Base-by-base conservation (phyloP, 1,140 invertebrate genomes). In the Melipona quadrifasciata region DNA sequence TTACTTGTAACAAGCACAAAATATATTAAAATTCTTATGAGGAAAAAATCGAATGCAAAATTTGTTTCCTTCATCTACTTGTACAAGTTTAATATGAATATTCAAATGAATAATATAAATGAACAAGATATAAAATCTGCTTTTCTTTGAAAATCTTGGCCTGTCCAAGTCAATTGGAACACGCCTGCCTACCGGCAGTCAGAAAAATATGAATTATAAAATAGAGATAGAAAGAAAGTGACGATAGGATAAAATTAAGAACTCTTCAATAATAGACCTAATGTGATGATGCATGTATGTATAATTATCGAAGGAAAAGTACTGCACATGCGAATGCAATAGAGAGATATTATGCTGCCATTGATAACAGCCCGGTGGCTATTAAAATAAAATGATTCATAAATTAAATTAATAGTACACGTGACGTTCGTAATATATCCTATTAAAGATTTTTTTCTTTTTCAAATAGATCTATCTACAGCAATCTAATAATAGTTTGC, bases 321-420 rank as follows among this genome's bases (percentile, higher is more conserved):
- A 55, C 21, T 83, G 21, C 75, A 86, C 6, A 8, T 34, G 17
- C 24, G 24, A 39, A 67, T 73, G 75, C 47, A 55, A 77, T 57
- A 21, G 65, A 85, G 80, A 90, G 83, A 83, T 87, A 89, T 90
- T 90, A 90, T 89, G 89, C 88, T 89, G 89, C 88, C 86, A 68
- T 81, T 89, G 74, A 61, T 76, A 87, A 89, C 85, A 89, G 86
- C 89, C 39, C 77, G 16, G 76, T 55, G 72, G 76, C 82, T 72
- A 87, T 90, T 81, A 75, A 70, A 87, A 84, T 73, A 87, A 78
- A 81, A 78, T 79, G 85, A 86, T 85, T 77, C 70, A 90, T 87
- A 90, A 90, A 89, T 90, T 87, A 90, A 90, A 83, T 89, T 87
- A 89, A 87, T 71, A 47, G 70, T 84, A 89, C 61, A 87, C 72